Conservation (phyloP, 2,888 invertebrate species). For the Hirtodrosophila histrioides region DNA sequence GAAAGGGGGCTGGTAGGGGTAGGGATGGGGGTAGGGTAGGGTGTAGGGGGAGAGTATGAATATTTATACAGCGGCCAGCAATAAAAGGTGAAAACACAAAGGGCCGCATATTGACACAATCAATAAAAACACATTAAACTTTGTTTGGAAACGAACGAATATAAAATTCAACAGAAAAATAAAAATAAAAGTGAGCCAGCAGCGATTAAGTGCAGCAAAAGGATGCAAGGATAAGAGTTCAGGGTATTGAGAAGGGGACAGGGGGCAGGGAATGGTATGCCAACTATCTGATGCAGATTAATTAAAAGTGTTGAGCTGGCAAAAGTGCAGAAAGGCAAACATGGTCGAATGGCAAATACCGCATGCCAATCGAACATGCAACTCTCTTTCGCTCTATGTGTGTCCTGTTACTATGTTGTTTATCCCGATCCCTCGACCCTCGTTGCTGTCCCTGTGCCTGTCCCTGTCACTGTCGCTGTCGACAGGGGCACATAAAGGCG, state of each 20-base stretch:
- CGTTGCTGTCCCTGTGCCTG: constrained; percentile 19
- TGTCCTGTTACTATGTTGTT: too few relatives aligned
- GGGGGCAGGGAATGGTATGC: neutral
- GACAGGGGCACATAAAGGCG: constrained; percentile 63
- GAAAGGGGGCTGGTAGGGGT: neutral
- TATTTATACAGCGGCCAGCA: constrained; percentile 45
- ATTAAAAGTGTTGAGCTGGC: constrained; percentile 73
- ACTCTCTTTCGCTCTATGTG: neutral
- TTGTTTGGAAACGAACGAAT: constrained; percentile 46
- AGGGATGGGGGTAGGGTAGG: neutral
- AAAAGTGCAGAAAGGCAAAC: constrained; percentile 71
- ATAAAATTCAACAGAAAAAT: constrained; percentile 3
- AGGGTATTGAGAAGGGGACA: too few relatives aligned
- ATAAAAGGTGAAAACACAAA: constrained; percentile 35
- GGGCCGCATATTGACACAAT: constrained; percentile 51
- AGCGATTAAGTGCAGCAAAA: constrained; percentile 47
- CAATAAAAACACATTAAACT: constrained; percentile 71
- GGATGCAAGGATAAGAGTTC: neutral
- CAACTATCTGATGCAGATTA: constrained; percentile 59
- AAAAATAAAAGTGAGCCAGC: neutral
- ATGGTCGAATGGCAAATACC: constrained; percentile 40
- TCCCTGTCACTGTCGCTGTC: constrained; percentile 23
- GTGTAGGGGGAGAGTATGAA: neutral
- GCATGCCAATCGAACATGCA: constrained; percentile 13
- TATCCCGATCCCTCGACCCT: neutral